Conservation (phyloP, 2,888 invertebrate genomes). For the Alitta virens region DNA sequence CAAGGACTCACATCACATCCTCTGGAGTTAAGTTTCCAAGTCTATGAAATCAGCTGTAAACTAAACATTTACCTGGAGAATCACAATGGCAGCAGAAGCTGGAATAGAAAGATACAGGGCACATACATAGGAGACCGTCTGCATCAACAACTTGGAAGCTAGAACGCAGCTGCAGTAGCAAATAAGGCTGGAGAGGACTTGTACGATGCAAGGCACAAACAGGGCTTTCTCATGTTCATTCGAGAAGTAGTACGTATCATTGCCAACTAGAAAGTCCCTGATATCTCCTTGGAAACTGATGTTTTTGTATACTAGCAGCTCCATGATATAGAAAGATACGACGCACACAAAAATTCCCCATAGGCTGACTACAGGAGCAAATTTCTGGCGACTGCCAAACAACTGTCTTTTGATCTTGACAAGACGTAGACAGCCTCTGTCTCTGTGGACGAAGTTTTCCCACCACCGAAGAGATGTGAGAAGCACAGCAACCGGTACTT, state of each 20-base stretch:
- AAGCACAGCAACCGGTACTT: constrained; percentile 65
- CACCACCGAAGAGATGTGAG: constrained; percentile 79
- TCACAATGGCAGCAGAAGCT: constrained; percentile 37
- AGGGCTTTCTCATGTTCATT: too few relatives aligned
- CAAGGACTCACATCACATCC: too few relatives aligned
- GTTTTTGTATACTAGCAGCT: background rate
- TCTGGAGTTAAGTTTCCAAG: too few relatives aligned
- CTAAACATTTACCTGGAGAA: constrained; percentile 18
- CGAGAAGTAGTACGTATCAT: too few relatives aligned
- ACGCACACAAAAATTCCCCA: constrained; percentile 42
- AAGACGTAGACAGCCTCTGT: constrained; percentile 13
- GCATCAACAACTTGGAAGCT: constrained; percentile 61
- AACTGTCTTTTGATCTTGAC: constrained; percentile 26
- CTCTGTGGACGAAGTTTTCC: constrained; percentile 70
- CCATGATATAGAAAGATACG: constrained; percentile 36
- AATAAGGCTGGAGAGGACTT: constrained; percentile 45
- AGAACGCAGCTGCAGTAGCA: constrained; percentile 60
- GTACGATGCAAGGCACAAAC: background rate
- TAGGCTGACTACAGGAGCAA: constrained; percentile 37
- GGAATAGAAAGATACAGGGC: constrained; percentile 57
- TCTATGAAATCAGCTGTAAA: too few relatives aligned
- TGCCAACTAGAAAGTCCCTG: too few relatives aligned
- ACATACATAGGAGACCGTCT: constrained; percentile 58
- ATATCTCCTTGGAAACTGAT: too few relatives aligned
- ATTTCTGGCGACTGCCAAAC: constrained; percentile 37